Conservation (phyloP, 2,797 vertebrate species). For the Molossus alvarezi region DNA sequence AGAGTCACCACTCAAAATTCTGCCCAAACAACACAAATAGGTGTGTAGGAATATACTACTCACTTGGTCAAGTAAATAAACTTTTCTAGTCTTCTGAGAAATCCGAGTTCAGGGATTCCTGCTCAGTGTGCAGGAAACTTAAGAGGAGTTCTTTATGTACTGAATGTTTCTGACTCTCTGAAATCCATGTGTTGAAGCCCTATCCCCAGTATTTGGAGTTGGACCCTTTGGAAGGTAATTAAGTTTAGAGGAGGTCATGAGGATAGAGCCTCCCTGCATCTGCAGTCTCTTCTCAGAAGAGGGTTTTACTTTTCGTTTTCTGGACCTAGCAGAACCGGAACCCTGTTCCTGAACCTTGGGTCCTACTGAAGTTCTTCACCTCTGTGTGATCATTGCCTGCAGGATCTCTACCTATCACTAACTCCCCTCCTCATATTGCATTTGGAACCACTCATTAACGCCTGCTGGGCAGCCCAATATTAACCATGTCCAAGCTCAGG, state of each 20-base stretch:
- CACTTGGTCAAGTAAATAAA: background rate
- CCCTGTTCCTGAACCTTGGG: background rate
- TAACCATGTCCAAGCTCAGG: rapidly evolving
- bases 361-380: background rate
- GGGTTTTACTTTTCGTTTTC: background rate
- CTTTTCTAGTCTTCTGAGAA: background rate
- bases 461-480: background rate
- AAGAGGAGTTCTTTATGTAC: background rate
- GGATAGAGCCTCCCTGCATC: background rate
- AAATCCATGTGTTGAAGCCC: background rate
- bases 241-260: background rate
- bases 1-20: background rate
- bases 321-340: background rate
- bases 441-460: background rate
- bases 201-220: background rate
- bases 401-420: background rate
- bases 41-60: rapidly evolving
- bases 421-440: background rate
- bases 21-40: background rate
- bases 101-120: background rate
- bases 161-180: background rate
- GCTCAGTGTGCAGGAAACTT: background rate
- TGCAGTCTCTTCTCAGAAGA: background rate
- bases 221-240: background rate
- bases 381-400: background rate